Evolutionary conservation across 2,113 vertebrate genomes (phyloP), one percentile per base, ranked within the genome.

Genomic region (Microcebus jonahi): DNA sequence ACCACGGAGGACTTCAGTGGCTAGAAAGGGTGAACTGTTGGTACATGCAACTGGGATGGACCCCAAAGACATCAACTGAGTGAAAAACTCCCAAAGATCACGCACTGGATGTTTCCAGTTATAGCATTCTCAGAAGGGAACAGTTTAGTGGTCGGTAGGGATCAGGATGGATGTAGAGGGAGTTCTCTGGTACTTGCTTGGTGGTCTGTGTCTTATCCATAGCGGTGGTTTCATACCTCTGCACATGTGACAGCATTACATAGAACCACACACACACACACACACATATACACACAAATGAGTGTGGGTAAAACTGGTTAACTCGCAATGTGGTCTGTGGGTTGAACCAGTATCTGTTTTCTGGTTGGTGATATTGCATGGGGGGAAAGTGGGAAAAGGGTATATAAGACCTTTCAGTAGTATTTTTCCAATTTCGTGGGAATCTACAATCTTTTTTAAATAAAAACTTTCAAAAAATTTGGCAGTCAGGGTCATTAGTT

Each of bases 351-450:
- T 34, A 6, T 36, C 53, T 8, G 0, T n/a, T 42, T 67, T 59
- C 42, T 63, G 42, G 27, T 18, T 39, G 53, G 53, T 48, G 65
- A 42, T 6, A 15, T 10, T 6, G 23, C 4, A 23, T 20, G 20
- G 39, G n/a, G 59, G 57, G 13, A 7, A 70, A 53, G 11, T n/a
- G 8, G 13, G 80, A 29, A 4, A 48, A 59, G 55, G 87, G 59
- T 7, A 45, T 50, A 68, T 5, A 79, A 70, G 82, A 39, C 34
- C 29, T 31, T 21, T 53, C 57, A 42, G 27, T 50, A 36, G 17
- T 67, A 29, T 48, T 57, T 63, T 85, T 91, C 57, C 45, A 81
- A 53, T 76, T 90, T 82, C 73, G 45, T 92, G 36, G 68, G 53
- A 82, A 76, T 73, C 11, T n/a, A 55, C 15, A 50, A 36, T 80